Percentiles rank a stretch among this genome's conserved stretches.
phyloP scores from a whole-genome alignment of 2,888 invertebrate genomes.

The Cremastinae sp. region DNA sequence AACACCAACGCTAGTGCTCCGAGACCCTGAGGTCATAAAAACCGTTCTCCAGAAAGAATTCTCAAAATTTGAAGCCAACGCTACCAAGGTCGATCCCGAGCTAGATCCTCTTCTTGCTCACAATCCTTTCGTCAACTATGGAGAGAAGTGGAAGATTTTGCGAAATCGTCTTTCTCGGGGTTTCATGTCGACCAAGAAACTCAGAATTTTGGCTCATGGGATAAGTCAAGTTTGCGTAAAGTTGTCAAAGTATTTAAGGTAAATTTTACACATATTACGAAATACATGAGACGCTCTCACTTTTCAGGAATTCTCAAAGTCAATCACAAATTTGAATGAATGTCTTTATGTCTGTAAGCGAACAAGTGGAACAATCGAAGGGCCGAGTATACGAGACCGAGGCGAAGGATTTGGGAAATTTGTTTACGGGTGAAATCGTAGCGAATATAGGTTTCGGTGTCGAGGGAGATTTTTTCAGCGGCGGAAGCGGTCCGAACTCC shows the following conservation, averaged over 20 bases:
- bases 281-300: too few species aligned
- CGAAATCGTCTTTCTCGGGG: conserved; percentile 53
- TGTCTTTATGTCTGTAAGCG: too few species aligned
- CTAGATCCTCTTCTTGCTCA: conserved; percentile 66
- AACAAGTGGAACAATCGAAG: conserved; percentile 18
- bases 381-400: conserved; percentile 69
- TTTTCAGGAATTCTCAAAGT: too few species aligned
- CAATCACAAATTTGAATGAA: too few species aligned
- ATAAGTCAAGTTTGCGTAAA: conserved; percentile 65
- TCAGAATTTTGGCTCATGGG: conserved; percentile 68
- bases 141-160: conserved; percentile 67
- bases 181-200: conserved; percentile 42
- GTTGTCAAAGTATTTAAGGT: conserved; percentile 56
- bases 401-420: conserved; percentile 63
- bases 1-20: conserved; percentile 38
- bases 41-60: conserved; percentile 35
- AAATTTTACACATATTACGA: too few species aligned
- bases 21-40: conserved; percentile 50
- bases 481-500: conserved; percentile 50
- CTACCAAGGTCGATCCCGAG: background rate
- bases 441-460: conserved; percentile 68
- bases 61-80: conserved; percentile 27
- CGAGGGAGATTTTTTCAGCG: conserved; percentile 69
- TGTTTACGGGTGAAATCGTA: conserved; percentile 69
- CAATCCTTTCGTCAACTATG: conserved; percentile 71